Percentiles rank a stretch among this genome's conserved stretches.
phyloP scores from a whole-genome alignment of 2,113 vertebrate genomes.

The Microtus oregoni region DNA sequence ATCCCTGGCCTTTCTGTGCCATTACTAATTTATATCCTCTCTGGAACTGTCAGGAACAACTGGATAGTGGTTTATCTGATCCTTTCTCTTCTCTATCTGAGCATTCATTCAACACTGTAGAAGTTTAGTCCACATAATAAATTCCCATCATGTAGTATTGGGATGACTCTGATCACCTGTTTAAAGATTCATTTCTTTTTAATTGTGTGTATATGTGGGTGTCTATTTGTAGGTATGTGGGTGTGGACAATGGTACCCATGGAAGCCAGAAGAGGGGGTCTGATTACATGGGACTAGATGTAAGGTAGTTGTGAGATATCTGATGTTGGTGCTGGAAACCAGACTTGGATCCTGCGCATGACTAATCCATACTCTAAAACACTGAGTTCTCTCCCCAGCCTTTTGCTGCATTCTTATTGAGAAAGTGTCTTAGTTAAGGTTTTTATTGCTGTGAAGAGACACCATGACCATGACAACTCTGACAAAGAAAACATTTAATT shows the following conservation, averaged over 20 bases:
- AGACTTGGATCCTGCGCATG: no score
- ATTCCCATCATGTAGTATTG: neutral
- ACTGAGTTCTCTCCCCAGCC: no score
- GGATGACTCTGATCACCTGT: neutral
- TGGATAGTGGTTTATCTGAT: neutral
- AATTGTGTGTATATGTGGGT: neutral
- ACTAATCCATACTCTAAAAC: neutral
- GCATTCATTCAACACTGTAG: neutral
- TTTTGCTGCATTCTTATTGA: neutral
- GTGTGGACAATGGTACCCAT: no score
- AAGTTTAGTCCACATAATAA: neutral
- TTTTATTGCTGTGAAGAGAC: neutral
- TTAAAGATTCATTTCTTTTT: neutral
- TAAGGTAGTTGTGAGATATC: neutral
- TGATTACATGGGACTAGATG: no score
- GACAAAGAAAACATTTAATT: neutral
- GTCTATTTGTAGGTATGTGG: no score
- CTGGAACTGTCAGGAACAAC: neutral
- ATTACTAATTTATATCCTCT: no score
- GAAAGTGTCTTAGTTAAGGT: neutral
- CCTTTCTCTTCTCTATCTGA: neutral
- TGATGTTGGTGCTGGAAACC: no score
- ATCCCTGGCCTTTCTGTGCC: neutral
- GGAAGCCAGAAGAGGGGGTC: neutral
- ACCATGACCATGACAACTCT: neutral